phyloP scores from a whole-genome alignment of 2,888 invertebrate genomes.

The Idaea aversata region DNA sequence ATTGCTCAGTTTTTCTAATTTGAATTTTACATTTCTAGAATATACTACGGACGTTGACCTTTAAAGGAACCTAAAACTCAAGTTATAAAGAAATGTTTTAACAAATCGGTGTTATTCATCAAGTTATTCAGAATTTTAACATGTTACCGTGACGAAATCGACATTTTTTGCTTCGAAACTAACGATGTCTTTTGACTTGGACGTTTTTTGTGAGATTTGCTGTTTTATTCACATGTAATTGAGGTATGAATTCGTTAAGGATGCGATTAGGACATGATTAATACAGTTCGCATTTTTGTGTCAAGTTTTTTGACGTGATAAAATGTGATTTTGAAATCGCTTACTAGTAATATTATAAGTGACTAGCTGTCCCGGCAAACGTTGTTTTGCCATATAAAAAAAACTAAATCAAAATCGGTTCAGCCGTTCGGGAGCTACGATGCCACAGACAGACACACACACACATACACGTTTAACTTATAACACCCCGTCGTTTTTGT shows the following conservation, averaged over 20 bases:
- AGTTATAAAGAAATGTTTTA: background rate
- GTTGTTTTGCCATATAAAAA: no score
- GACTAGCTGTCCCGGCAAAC: no score
- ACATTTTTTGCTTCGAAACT: constrained; percentile 18
- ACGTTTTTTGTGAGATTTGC: constrained; percentile 62
- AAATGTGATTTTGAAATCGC: background rate
- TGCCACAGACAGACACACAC: no score
- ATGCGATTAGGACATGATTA: constrained; percentile 75
- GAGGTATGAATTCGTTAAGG: constrained; percentile 73
- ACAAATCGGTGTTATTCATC: constrained; percentile 17
- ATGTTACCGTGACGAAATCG: constrained; percentile 3
- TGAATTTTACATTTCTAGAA: background rate
- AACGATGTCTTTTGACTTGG: constrained; percentile 61
- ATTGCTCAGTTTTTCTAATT: background rate
- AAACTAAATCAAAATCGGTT: no score
- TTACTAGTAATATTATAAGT: background rate
- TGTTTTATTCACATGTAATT: constrained; percentile 73
- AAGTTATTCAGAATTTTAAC: constrained; percentile 2
- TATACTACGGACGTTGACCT: background rate
- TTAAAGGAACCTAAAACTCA: background rate
- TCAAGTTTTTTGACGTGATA: background rate
- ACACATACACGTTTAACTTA: no score
- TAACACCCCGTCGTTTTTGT: no score
- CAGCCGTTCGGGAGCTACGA: no score
- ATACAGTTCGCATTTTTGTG: constrained; percentile 32